Conservation (phyloP, 2,888 invertebrate genomes). For the Resseliella maxima region DNA sequence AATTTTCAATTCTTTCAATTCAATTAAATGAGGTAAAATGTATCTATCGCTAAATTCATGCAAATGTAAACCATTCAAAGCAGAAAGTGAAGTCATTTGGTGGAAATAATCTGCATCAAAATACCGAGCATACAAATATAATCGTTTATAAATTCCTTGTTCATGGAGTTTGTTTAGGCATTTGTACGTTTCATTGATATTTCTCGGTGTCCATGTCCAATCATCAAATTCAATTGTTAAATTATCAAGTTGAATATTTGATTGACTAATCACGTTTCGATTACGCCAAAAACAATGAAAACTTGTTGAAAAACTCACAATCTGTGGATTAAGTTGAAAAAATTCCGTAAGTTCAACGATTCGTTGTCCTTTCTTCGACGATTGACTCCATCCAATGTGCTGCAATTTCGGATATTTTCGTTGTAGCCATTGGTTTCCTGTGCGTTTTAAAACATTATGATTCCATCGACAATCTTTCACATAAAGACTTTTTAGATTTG, state of each 20-base stretch:
- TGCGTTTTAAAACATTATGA: not conserved
- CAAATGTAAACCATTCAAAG: not conserved
- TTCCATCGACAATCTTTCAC: not conserved
- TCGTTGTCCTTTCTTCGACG: not conserved
- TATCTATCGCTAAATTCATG: not conserved
- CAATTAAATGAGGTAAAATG: not conserved
- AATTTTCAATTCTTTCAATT: not conserved
- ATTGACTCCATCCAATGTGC: not conserved
- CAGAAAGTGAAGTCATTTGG: not conserved
- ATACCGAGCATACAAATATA: not conserved
- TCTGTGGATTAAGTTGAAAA: not conserved
- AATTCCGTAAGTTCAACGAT: not conserved
- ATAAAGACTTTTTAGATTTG: not conserved
- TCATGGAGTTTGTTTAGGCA: not conserved
- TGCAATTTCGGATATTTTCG: not conserved
- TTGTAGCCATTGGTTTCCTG: not conserved
- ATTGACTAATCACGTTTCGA: not conserved
- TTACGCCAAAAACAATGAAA: not conserved
- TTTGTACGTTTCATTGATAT: not conserved
- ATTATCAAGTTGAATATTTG: not conserved
- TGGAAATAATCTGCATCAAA: not conserved
- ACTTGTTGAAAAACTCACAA: not conserved
- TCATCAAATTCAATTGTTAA: not conserved
- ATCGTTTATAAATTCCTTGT: not conserved
- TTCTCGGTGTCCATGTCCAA: not conserved